A percentile compares a stretch with the other conserved stretches of the same genome.
Evolutionary conservation across 1,140 invertebrate genomes (phyloP).

Genomic region (Schlechtendalia chinensis): DNA sequence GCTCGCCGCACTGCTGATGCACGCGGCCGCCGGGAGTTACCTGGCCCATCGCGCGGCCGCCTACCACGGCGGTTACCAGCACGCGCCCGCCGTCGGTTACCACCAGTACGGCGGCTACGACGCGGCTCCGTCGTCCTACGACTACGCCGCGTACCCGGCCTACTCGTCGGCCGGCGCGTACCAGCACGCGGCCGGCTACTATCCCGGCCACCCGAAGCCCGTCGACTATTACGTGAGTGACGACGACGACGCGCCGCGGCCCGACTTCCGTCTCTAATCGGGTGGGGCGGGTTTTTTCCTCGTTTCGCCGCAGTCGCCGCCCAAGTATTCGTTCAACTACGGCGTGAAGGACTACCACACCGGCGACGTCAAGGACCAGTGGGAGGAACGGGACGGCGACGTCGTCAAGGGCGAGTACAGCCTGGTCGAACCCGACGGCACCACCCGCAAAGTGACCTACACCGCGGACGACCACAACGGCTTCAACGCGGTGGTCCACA

Average conservation of each 20-base stretch:
- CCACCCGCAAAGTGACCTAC: constrained; percentile 63
- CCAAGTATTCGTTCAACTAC: constrained; percentile 60
- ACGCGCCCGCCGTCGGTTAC: neutral
- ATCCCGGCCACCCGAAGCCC: constrained; percentile 40
- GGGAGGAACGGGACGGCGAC: constrained; percentile 61
- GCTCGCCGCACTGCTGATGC: constrained; percentile 32
- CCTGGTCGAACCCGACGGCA: constrained; percentile 63
- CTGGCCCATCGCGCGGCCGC: constrained; percentile 37
- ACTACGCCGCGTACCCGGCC: constrained; percentile 48
- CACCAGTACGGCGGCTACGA: neutral
- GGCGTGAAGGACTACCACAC: constrained; percentile 60
- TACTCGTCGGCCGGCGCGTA: constrained; percentile 51
- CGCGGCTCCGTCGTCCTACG: neutral
- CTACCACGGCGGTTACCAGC: constrained; percentile 10
- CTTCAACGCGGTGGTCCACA: constrained; percentile 64
- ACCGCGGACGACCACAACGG: constrained; percentile 63
- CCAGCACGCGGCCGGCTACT: constrained; percentile 20
- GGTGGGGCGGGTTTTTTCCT: too few relatives aligned
- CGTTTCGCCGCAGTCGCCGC: constrained; percentile 56
- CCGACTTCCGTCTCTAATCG: too few relatives aligned
- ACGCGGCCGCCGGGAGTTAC: constrained; percentile 11
- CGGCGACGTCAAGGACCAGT: constrained; percentile 60
- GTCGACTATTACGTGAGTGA: constrained; percentile 51
- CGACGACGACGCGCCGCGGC: too few relatives aligned
- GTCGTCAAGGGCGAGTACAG: constrained; percentile 62